Evolutionary conservation across 2,797 vertebrate species (phyloP), one percentile per base, ranked within the genome.

Genomic region (Caiman crocodilus): DNA sequence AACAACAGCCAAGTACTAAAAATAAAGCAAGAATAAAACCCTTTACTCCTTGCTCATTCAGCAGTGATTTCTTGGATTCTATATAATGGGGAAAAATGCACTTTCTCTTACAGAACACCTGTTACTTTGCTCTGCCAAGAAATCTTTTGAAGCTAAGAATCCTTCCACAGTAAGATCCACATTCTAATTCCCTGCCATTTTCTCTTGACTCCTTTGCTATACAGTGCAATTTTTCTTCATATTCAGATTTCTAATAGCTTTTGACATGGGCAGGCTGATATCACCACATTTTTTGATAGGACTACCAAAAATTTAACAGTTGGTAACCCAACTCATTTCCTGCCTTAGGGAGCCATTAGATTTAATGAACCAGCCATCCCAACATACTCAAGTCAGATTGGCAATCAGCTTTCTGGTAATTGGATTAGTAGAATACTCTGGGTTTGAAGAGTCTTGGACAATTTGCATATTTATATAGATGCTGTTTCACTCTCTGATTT

Each of bases 351-450:
- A 97, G 67, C 65, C 76, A 94, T 97, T 97, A 95, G 76, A 87
- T 96, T 94, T 97, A 97, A 97, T 96, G 93, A 94, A 95, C 77
- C 85, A 95, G 67, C 90, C 84, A 93, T 94, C 88, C 65, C 95
- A 59, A 91, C 80, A 80, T 86, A 79, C 84, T 93, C 69, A n/a
- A 93, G 32, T 97, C 10, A 30, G 85, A 95, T 1, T 92, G 91
- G 82, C 76, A 96, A 94, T 96, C 94, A 92, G 55, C 71, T 95
- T 95, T 84, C 82, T 94, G 67, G 73, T 95, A 97, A 96, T 89
- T 96, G 90, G 88, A 93, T 97, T 96, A 96, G 80, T 30, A 85
- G 76, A 76, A 79, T 89, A 90, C 26, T 95, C 42, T 69, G 32
- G 65, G 42, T 82, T 95, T 92, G 73, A 95, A 92, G 79, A 96